Evolutionary conservation across 2,113 vertebrate species (phyloP), one percentile per base, ranked within the genome.

Genomic region (Macrotus californicus): DNA sequence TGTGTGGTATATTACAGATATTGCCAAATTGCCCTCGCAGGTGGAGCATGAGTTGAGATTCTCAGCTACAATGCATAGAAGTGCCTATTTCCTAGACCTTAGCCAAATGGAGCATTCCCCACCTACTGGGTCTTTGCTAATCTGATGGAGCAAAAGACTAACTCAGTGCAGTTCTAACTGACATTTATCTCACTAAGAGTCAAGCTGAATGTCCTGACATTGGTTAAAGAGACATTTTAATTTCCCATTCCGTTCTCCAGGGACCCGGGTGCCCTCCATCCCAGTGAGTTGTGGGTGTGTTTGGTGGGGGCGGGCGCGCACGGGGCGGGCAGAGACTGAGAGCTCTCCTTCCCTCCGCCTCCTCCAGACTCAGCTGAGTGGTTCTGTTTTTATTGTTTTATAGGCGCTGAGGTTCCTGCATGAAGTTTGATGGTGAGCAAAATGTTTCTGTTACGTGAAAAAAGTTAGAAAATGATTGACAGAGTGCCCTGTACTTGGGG

Each of bases 161-260:
- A n/a, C 73, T 46, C 56, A 14, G 14, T 50, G 80, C 29, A 39
- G 24, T 36, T 83, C 84, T 61, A 22, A 88, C 61, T 84, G 84
- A 43, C 34, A n/a, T 73, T 72, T 81, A 22, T 97, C 70, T 84
- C 50, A 26, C 34, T 31, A 46, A 69, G 83, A 70, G 56, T 91
- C 75, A 80, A 64, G 5, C 21, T 0, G 4, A 39, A 8, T 46
- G 50, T 5, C 21, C 72, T 94, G 79, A 48, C 12, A 15, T 5
- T 39, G 56, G 70, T 16, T 19, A 75, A 31, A 84, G 91, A 75
- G 21, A 59, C n/a, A 34, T 29, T 52, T 84, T 43, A 10, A 22
- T 69, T 89, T 43, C 19, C 66, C 66, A 64, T 54, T 70, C 67
- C 24, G 16, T 34, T 76, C 59, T 73, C 24, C 24, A 29, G 79